A percentile compares a stretch with the other conserved stretches of the same genome.
Evolutionary conservation across 1,140 invertebrate genomes (phyloP).

Genomic region (Drosophila miranda): DNA sequence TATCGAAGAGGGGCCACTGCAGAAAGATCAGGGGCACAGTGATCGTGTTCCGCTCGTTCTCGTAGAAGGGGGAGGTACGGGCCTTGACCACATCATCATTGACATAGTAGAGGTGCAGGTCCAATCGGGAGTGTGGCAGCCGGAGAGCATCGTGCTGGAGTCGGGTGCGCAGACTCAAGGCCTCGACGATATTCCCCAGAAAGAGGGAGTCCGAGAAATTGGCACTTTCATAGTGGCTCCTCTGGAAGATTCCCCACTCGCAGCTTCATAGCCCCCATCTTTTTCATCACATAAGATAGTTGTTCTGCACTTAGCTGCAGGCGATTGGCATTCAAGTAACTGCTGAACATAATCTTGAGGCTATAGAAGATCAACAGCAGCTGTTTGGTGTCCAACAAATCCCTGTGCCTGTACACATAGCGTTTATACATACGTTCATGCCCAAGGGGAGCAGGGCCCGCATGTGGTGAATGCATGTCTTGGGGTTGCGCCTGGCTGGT

Average conservation of each 20-base stretch:
- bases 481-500: neutral
- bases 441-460: conserved; percentile 59
- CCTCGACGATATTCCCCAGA: conserved; percentile 38
- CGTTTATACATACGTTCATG: conserved; percentile 62
- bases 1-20: conserved; percentile 60
- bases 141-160: conserved; percentile 49
- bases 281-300: conserved; percentile 44
- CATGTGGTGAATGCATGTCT: conserved; percentile 60
- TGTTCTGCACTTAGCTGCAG: conserved; percentile 31
- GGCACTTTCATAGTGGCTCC: conserved; percentile 36
- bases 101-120: conserved; percentile 58
- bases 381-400: conserved; percentile 22
- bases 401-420: conserved; percentile 39
- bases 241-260: conserved; percentile 60
- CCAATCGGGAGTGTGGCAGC: conserved; percentile 10
- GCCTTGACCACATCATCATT: conserved; percentile 61
- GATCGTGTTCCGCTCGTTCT: conserved; percentile 60
- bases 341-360: conserved; percentile 34
- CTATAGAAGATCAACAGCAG: conserved; percentile 25
- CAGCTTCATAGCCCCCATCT: conserved; percentile 45
- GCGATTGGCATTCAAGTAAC: conserved; percentile 55
- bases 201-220: conserved; percentile 28
- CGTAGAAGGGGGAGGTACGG: conserved; percentile 67
- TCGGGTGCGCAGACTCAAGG: conserved; percentile 40
- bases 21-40: conserved; percentile 60